phyloP scores from a whole-genome alignment of 2,888 invertebrate species.

The Drosophila yooni region DNA sequence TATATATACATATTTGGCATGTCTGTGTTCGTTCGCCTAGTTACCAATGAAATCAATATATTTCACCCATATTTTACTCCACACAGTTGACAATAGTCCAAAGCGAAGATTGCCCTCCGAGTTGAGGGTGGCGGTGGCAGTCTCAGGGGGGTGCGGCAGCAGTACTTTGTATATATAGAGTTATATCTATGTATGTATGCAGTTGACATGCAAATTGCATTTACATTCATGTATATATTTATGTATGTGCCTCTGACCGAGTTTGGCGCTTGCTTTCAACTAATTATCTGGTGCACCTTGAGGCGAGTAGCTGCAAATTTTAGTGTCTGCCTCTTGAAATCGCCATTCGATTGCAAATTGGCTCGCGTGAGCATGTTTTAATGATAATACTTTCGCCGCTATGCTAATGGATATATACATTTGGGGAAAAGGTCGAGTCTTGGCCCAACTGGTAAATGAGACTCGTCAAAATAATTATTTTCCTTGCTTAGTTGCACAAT shows the following conservation, averaged over 20 bases:
- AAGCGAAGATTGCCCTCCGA: background rate
- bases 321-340: background rate
- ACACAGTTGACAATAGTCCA: background rate
- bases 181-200: background rate
- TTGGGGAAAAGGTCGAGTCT: background rate
- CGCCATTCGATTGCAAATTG: background rate
- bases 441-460: background rate
- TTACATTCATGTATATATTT: background rate
- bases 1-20: background rate
- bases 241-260: background rate
- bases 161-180: background rate
- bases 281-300: constrained; percentile 2
- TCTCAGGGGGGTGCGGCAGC: background rate
- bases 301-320: background rate
- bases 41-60: background rate
- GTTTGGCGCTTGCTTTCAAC: background rate
- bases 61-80: background rate
- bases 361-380: background rate
- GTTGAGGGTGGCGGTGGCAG: background rate
- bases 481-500: background rate
- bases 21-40: background rate
- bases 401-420: background rate
- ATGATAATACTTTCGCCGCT: background rate
- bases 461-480: background rate
- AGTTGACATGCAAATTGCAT: background rate